phyloP scores from a whole-genome alignment of 2,888 invertebrate genomes.

The Craniophora ligustri region DNA sequence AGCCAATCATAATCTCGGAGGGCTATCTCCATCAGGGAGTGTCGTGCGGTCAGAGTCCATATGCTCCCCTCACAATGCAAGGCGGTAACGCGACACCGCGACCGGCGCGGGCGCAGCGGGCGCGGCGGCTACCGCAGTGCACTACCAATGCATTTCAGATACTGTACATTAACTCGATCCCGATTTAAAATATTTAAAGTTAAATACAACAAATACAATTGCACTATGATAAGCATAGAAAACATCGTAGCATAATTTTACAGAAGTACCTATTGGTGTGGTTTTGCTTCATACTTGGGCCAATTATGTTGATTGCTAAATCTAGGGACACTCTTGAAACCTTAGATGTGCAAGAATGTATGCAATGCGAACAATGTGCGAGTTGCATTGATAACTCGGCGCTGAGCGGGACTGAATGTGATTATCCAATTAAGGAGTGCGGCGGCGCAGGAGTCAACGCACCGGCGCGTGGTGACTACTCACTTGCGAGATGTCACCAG shows the following conservation, averaged over 20 bases:
- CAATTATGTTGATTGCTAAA: not conserved
- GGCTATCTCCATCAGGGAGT: conserved; percentile 28
- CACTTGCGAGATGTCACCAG: conserved; percentile 32
- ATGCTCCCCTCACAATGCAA: conserved; percentile 40
- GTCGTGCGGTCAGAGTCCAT: conserved; percentile 31
- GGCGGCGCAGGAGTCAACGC: conserved; percentile 49
- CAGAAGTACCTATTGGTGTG: too few species aligned
- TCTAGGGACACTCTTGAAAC: conserved; percentile 20
- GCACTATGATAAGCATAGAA: too few species aligned
- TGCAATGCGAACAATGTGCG: conserved; percentile 31
- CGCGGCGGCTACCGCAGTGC: conserved; percentile 20
- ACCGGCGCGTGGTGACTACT: conserved; percentile 44
- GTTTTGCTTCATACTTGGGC: too few species aligned
- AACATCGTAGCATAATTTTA: too few species aligned
- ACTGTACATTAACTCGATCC: conserved; percentile 11
- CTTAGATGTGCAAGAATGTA: conserved; percentile 35
- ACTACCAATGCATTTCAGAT: conserved; percentile 22
- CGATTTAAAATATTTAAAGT: not conserved
- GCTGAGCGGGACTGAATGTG: conserved; percentile 51
- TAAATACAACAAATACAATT: not conserved
- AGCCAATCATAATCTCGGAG: conserved; percentile 30
- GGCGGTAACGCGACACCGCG: conserved; percentile 51
- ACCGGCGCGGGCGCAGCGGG: too few species aligned
- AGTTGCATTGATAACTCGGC: conserved; percentile 48
- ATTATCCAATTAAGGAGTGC: conserved; percentile 68